These are phyloP conservation scores for Trachymyrmex septentrionalis DNA, from an alignment of 1,140 invertebrate species.

Conservation along the genomic window DNA sequence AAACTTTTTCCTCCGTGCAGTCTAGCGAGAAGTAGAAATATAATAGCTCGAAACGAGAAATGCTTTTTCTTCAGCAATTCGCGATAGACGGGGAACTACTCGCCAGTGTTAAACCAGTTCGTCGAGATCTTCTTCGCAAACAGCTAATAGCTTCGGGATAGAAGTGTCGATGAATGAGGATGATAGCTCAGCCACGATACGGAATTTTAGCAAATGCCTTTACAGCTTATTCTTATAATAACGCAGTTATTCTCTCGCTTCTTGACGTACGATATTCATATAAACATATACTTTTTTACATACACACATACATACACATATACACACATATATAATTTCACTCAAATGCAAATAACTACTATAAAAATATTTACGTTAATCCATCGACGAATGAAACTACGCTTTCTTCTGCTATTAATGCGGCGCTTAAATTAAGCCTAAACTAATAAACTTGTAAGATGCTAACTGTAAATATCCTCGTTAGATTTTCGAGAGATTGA, in stretches of 20 bases:
- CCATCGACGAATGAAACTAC: conserved; percentile 9
- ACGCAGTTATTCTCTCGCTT: conserved; percentile 69
- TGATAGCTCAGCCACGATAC: conserved; percentile 22
- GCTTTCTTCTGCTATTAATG: conserved; percentile 30
- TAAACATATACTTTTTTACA: conserved; percentile 24
- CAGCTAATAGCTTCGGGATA: conserved; percentile 37
- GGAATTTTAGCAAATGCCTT: conserved; percentile 31
- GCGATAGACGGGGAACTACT: conserved; percentile 31
- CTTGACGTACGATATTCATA: conserved; percentile 53
- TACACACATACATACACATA: not conserved
- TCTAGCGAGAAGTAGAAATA: conserved; percentile 4
- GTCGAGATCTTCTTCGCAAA: conserved; percentile 15
- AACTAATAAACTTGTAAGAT: conserved; percentile 21
- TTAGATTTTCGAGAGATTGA: not conserved
- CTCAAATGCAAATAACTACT: conserved; percentile 2
- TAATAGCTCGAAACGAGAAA: conserved; percentile 27
- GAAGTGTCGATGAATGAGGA: conserved; percentile 4
- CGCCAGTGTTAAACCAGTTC: conserved; percentile 36
- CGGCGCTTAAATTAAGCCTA: conserved; percentile 21
- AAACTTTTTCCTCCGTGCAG: conserved; percentile 61
- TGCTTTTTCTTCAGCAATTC: conserved; percentile 44
- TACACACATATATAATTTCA: not conserved
- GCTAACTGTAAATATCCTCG: conserved; percentile 2
- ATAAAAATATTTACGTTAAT: not conserved
- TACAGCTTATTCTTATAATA: conserved; percentile 63